Conservation (phyloP, 2,113 vertebrate species). For the Diadophis punctatus region DNA sequence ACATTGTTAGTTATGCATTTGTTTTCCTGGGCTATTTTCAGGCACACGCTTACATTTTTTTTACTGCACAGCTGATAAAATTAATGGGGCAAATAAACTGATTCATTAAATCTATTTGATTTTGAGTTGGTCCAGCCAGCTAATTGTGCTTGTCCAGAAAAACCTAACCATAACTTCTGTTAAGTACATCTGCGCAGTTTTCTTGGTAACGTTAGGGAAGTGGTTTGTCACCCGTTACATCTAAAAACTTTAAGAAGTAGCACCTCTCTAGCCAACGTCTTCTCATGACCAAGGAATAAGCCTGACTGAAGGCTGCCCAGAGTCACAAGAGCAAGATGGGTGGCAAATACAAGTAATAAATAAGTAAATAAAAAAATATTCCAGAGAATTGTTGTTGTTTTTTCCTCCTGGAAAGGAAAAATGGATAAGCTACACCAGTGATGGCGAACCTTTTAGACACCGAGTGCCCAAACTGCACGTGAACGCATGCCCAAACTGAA, state of each 20-base stretch:
- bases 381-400: too few relatives aligned
- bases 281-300: neutral
- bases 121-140: neutral
- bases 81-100: neutral
- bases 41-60: neutral
- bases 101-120: neutral
- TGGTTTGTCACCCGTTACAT: neutral
- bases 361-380: too few relatives aligned
- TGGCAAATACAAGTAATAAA: too few relatives aligned
- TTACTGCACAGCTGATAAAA: neutral
- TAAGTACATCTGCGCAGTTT: neutral
- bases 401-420: too few relatives aligned
- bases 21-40: neutral
- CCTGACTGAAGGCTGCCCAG: too few relatives aligned
- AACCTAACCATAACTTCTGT: neutral
- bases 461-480: too few relatives aligned
- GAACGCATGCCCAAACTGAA: too few relatives aligned
- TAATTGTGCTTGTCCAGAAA: neutral
- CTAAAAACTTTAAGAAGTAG: neutral
- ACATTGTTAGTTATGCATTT: neutral
- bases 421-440: too few relatives aligned
- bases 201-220: neutral
- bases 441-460: too few relatives aligned
- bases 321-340: too few relatives aligned
- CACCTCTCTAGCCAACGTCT: neutral